Evolutionary conservation across 1,140 invertebrate species (phyloP), one percentile per base, ranked within the genome.

Genomic region (Ctenoplectra terminalis): DNA sequence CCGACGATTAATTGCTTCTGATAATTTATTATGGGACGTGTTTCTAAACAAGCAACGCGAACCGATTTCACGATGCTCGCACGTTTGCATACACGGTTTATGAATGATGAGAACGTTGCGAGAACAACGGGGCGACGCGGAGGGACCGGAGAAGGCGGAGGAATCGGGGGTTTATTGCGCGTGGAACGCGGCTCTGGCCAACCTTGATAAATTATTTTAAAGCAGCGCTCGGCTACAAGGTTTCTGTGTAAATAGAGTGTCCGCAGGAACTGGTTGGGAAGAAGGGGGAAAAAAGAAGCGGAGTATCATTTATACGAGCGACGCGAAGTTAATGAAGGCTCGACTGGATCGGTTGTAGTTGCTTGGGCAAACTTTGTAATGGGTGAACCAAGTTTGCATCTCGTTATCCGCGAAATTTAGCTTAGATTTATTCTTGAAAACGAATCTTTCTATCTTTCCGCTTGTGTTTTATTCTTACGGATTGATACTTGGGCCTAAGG

Each of bases 1-100:
- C 52, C 52, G 43, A 50, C 67, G 76, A 79, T 79, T 79, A 79
- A 79, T 71, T 43, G 76, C 43, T 13, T 1, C 67, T 43, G 76
- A 79, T 79, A 52, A 79, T 72, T 72, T 72, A 72, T 71, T 40
- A 48, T n/a, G 64, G 17, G 66, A 48, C 54, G 43, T 31, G 77
- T 63, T 54, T 79, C 69, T 72, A 79, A 79, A 79, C 58, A 61
- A 46, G 56, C 43, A 5, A 61, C 46, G 23, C 17, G 23, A 9
- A 26, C 17, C 43, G 31, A 9, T 54, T 54, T 71, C 26, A 56
- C 29, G 50, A 54, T 7, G n/a, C 15, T 23, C n/a, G 37, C 4
- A 13, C 7, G 64, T 20, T n/a, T 17, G 64, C 40, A 9, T 29
- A 2, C 43, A 34, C 29, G 56, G 0, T 46, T 29, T n/a, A 43